Percentiles rank a stretch among this genome's conserved stretches.
These are phyloP conservation scores for Cuculus canorus DNA, from an alignment of 2,797 vertebrate genomes.

Conservation along the genomic window DNA sequence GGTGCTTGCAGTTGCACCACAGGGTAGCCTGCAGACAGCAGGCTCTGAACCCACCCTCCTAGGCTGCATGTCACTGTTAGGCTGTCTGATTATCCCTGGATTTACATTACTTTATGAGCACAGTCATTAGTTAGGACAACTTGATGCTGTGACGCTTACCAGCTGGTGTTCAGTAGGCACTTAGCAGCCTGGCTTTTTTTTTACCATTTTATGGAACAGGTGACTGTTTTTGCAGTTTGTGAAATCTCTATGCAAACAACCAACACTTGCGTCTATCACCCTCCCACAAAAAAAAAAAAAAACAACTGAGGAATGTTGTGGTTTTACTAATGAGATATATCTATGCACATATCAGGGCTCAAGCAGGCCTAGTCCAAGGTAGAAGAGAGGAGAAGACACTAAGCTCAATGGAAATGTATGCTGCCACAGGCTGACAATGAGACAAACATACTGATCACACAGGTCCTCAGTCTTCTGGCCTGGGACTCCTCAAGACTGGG, in stretches of 20 bases:
- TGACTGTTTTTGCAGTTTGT: slow-evolving; percentile 29
- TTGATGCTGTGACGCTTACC: slow-evolving; percentile 16
- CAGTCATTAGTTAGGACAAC: neutral
- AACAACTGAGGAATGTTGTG: neutral
- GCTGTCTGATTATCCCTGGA: neutral
- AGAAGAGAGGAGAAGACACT: neutral
- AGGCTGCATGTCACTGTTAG: neutral
- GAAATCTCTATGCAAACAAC: slow-evolving; percentile 14
- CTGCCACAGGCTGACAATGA: neutral
- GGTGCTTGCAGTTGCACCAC: neutral
- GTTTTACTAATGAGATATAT: neutral
- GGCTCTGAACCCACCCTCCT: neutral
- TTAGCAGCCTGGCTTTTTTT: neutral
- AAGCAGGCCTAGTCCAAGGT: neutral
- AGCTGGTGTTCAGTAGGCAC: slow-evolving; percentile 36
- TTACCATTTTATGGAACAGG: neutral
- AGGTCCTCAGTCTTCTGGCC: neutral
- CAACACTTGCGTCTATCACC: neutral
- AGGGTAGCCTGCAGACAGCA: neutral
- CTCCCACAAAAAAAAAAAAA: neutral
- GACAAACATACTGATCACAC: neutral
- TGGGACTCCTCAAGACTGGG: neutral
- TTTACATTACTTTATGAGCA: neutral
- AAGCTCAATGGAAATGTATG: neutral
- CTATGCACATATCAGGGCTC: neutral